Evolutionary conservation across 2,888 invertebrate genomes (phyloP).

Genomic region (Brachypterus glaber): DNA sequence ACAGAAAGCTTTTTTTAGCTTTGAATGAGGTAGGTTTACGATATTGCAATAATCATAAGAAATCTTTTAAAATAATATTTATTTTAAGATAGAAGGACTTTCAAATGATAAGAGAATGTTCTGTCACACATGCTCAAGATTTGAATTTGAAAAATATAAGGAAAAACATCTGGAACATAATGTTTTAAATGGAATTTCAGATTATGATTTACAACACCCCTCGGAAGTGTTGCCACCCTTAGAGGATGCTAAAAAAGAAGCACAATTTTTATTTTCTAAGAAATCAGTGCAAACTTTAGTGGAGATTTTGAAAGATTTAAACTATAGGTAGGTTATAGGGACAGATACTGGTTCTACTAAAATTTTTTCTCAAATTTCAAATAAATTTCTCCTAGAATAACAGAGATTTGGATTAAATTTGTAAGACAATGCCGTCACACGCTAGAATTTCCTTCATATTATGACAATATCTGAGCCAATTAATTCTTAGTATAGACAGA

Average conservation of each 20-base stretch:
- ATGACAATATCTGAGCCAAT: not conserved
- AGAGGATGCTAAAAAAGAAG: slow-evolving; percentile 69
- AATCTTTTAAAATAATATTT: not conserved
- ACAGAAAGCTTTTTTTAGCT: slow-evolving; percentile 44
- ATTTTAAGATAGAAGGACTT: slow-evolving; percentile 40
- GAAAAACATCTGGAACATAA: slow-evolving; percentile 49
- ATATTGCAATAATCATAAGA: not conserved
- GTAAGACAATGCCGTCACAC: too few species aligned
- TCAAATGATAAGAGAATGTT: slow-evolving; percentile 47
- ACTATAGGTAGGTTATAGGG: slow-evolving; percentile 46
- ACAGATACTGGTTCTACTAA: not conserved
- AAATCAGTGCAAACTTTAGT: slow-evolving; percentile 56
- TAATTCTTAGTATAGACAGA: too few species aligned
- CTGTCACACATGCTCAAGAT: slow-evolving; percentile 54
- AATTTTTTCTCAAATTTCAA: too few species aligned
- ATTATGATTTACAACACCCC: slow-evolving; percentile 52
- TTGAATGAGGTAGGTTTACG: slow-evolving; percentile 47
- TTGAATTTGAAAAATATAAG: slow-evolving; percentile 39
- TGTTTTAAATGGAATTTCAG: slow-evolving; percentile 44
- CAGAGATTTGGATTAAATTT: too few species aligned
- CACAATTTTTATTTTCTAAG: slow-evolving; percentile 77
- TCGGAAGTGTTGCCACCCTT: slow-evolving; percentile 59
- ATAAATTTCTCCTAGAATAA: too few species aligned
- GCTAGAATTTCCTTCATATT: too few species aligned
- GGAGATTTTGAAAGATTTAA: slow-evolving; percentile 50